Evolutionary conservation across 2,888 invertebrate genomes (phyloP).

Genomic region (Arctia plantaginis): DNA sequence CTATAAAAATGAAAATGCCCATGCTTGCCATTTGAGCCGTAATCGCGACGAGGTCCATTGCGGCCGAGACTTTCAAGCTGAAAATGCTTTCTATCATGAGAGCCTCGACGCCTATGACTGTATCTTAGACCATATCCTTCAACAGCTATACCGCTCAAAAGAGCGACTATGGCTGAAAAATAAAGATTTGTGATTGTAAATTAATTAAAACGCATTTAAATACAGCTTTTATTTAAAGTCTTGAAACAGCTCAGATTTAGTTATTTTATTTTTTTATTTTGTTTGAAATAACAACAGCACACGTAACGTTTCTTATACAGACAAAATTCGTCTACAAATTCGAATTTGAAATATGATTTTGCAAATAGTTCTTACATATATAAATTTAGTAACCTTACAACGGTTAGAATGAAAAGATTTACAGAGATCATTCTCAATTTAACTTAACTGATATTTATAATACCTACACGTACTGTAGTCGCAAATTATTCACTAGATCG

Average conservation of each 20-base stretch:
- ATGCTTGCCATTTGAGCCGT: not conserved
- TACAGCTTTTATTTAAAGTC: not conserved
- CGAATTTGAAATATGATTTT: no score
- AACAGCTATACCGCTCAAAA: constrained; percentile 26
- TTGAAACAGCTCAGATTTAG: no score
- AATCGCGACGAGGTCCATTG: constrained; percentile 3
- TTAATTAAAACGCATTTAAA: not conserved
- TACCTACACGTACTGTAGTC: not conserved
- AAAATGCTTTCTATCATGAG: not conserved
- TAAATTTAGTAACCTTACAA: not conserved
- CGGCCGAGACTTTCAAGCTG: not conserved
- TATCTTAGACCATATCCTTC: constrained; percentile 28
- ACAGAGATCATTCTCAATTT: not conserved
- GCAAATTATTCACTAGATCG: not conserved
- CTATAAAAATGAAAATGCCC: not conserved
- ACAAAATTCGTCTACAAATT: no score
- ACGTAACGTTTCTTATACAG: no score
- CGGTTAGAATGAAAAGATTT: not conserved
- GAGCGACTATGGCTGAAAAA: constrained; percentile 27
- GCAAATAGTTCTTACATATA: no score
- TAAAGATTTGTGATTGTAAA: not conserved
- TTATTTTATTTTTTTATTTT: no score
- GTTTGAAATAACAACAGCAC: no score
- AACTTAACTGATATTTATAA: not conserved
- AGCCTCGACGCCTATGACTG: not conserved